Evolutionary conservation across 2,888 invertebrate species (phyloP).

Genomic region (Operophtera brumata): DNA sequence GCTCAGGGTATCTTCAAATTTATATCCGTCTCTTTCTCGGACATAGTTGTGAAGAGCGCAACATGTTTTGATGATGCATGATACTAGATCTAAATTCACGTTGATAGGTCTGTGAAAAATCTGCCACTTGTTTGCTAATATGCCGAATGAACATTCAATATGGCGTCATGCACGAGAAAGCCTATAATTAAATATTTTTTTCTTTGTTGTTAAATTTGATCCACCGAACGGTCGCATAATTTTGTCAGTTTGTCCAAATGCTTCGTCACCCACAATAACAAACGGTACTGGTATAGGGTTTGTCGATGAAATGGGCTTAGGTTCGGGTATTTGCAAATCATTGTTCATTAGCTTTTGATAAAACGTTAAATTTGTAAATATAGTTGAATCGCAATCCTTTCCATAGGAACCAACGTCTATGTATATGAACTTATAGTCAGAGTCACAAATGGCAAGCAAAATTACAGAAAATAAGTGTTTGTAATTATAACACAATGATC

Average conservation of each 20-base stretch:
- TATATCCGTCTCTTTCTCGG: slow-evolving; percentile 35
- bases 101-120: slow-evolving; percentile 36
- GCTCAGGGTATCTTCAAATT: slow-evolving; percentile 30
- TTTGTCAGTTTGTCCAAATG: too few relatives aligned
- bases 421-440: slow-evolving; percentile 2
- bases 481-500: slow-evolving; percentile 10
- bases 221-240: neutral
- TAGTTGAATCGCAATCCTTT: slow-evolving; percentile 1
- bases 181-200: slow-evolving; percentile 43
- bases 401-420: slow-evolving; percentile 6
- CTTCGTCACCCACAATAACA: too few relatives aligned
- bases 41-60: slow-evolving; percentile 34
- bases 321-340: neutral
- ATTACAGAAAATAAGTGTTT: slow-evolving; percentile 1
- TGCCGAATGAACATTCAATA: slow-evolving; percentile 35
- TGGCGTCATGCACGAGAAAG: slow-evolving; percentile 37
- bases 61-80: slow-evolving; percentile 36
- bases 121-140: slow-evolving; percentile 36
- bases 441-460: slow-evolving; percentile 1
- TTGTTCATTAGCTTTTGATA: neutral
- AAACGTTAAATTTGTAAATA: slow-evolving; percentile 6
- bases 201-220: neutral
- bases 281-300: too few relatives aligned
- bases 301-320: neutral
- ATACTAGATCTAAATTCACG: slow-evolving; percentile 32